Percentiles rank a stretch among this genome's conserved stretches.
Evolutionary conservation across 1,140 invertebrate species (phyloP).

Genomic region (Pararge aegeria): DNA sequence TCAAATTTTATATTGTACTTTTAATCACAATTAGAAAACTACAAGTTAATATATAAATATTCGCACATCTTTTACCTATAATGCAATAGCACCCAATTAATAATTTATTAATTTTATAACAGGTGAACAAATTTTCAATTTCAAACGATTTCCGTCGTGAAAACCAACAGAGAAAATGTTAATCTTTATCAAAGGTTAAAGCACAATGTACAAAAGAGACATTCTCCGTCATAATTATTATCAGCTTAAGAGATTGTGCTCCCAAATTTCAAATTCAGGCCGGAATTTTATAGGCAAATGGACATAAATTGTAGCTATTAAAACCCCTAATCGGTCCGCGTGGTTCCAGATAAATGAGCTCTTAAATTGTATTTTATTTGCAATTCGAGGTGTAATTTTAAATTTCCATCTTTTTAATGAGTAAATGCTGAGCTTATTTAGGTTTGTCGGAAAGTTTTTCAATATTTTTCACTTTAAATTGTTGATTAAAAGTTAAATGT

Average conservation of each 20-base stretch:
- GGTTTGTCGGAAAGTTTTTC: not conserved
- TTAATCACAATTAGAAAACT: no score
- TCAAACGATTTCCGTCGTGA: not conserved
- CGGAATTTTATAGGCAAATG: conserved; percentile 9
- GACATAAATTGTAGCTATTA: conserved; percentile 14
- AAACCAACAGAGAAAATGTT: not conserved
- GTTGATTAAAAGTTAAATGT: not conserved
- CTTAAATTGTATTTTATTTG: conserved; percentile 8
- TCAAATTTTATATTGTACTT: no score
- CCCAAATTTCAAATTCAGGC: conserved; percentile 5
- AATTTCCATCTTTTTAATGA: conserved; percentile 4
- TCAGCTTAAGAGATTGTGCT: conserved; percentile 8
- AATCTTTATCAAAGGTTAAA: not conserved
- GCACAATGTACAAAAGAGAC: not conserved
- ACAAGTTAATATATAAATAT: no score
- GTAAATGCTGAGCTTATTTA: not conserved
- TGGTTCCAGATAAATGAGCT: conserved; percentile 7
- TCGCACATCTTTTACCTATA: not conserved
- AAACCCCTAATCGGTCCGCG: conserved; percentile 3
- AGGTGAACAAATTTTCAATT: not conserved
- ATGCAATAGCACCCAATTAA: not conserved
- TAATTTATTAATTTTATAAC: not conserved
- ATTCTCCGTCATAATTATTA: conserved; percentile 3
- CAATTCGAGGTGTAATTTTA: not conserved
- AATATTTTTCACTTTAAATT: not conserved